Evolutionary conservation across 2,888 invertebrate genomes (phyloP).

Genomic region (Campoplex capitator): DNA sequence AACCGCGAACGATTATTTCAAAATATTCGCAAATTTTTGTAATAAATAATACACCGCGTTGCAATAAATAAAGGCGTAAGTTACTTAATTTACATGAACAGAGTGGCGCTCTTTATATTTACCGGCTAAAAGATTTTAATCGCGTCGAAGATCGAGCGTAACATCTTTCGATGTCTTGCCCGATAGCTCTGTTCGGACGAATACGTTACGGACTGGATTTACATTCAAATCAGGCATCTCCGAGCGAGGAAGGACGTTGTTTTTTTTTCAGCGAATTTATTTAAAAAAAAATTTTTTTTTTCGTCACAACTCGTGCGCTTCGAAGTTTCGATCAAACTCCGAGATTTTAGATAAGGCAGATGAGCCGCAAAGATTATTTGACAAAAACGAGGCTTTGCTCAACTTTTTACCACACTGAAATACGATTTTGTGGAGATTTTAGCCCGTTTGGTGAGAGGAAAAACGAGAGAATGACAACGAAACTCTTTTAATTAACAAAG

Average conservation of each 20-base stretch:
- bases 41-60: not conserved
- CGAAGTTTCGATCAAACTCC: not conserved
- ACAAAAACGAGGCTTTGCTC: slow-evolving; percentile 6
- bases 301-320: not conserved
- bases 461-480: not conserved
- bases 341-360: slow-evolving; percentile 5
- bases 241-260: slow-evolving; percentile 12
- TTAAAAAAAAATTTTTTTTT: not conserved
- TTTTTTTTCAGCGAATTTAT: not conserved
- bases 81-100: not conserved
- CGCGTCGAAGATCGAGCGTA: not conserved
- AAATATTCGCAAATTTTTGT: not conserved
- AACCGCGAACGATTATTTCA: slow-evolving; percentile 7
- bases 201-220: slow-evolving; percentile 26
- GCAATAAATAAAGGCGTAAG: not conserved
- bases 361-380: not conserved
- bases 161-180: slow-evolving; percentile 22
- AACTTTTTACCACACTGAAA: slow-evolving; percentile 6
- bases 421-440: not conserved
- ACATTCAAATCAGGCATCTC: slow-evolving; percentile 34
- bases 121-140: not conserved
- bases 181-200: slow-evolving; percentile 7
- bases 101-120: not conserved
- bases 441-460: not conserved
- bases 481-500: slow-evolving; percentile 8